Conservation (phyloP, 2,113 vertebrate genomes). For the Thunnus thynnus region DNA sequence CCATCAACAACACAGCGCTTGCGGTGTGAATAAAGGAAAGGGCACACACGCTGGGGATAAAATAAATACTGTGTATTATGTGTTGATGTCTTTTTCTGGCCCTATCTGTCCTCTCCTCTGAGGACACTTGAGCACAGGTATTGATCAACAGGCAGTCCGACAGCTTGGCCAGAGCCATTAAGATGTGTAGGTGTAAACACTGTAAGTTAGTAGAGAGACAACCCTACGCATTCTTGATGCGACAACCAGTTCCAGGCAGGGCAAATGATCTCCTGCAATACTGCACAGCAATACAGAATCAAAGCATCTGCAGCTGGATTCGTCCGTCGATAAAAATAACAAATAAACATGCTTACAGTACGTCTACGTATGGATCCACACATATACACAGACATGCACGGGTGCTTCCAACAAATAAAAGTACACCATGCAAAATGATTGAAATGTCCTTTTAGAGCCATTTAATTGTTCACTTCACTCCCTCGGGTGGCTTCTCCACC, state of each 20-base stretch:
- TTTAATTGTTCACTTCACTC: constrained; percentile 49
- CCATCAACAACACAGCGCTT: constrained; percentile 39
- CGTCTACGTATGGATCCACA: constrained; percentile 12
- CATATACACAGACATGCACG: not conserved
- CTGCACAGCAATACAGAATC: constrained; percentile 31
- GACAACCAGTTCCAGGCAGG: constrained; percentile 12
- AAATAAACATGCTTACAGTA: constrained; percentile 36
- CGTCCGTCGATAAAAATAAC: constrained; percentile 18
- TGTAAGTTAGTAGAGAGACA: not conserved
- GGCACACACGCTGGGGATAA: not conserved
- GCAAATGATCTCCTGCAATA: constrained; percentile 23
- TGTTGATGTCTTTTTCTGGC: not conserved
- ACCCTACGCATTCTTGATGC: constrained; percentile 1
- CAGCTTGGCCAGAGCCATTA: constrained; percentile 51
- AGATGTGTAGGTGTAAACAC: constrained; percentile 25
- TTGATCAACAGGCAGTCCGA: constrained; percentile 61
- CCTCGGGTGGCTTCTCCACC: constrained; percentile 24
- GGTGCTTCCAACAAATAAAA: constrained; percentile 19
- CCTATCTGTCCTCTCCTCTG: constrained; percentile 1
- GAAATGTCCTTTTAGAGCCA: constrained; percentile 43
- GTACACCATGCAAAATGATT: constrained; percentile 16
- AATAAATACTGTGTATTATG: constrained; percentile 37
- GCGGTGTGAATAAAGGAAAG: constrained; percentile 30
- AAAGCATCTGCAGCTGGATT: constrained; percentile 25
- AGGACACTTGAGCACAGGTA: constrained; percentile 43